Evolutionary conservation across 2,113 vertebrate genomes (phyloP), one percentile per base, ranked within the genome.

Genomic region (Tamias sibiricus): DNA sequence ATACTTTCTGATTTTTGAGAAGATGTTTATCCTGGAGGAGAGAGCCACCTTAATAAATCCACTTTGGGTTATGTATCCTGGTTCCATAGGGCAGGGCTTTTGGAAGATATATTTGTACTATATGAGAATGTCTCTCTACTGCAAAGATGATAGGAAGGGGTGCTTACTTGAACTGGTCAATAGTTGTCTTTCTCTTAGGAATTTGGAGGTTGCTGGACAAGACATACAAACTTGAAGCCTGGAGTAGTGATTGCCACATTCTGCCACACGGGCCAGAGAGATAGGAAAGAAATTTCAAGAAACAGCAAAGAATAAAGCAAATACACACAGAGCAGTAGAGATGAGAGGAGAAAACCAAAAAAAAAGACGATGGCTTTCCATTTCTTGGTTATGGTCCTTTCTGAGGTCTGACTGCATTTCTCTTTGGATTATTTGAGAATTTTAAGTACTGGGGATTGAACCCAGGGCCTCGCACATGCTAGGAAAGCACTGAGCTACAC

Each of bases 141-240:
- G 8, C 40, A 44, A 10, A 59, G 59, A 44, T 0, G 42, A 19
- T 22, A 2, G 8, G 62, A 6, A 82, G 12, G 47, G 24, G 1
- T 2, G 12, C 24, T 59, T 2, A 35, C 24, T 6, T 37, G 47
- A 80, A 20, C n/a, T 42, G 17, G 2, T 37, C 42, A 28, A 2
- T 0, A 76, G 42, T 8, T 44, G 28, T 47, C 81, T 59, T 44
- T n/a, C n/a, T n/a, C n/a, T 74, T 26, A 8, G 44, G 68, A 85
- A 93, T 66, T 0, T 90, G 66, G 72, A 88, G 9, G 72, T 49
- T 37, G 24, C 82, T 74, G 87, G 54, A 62, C 24, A 87, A 87
- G 59, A 82, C 19, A 32, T 2, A 7, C 4, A 49, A 42, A 74
- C 47, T 16, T n/a, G 10, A 76, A 52, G 32, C 4, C 40, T 76